Evolutionary conservation across 2,888 invertebrate species (phyloP).

Genomic region (Lithophane leautieri): DNA sequence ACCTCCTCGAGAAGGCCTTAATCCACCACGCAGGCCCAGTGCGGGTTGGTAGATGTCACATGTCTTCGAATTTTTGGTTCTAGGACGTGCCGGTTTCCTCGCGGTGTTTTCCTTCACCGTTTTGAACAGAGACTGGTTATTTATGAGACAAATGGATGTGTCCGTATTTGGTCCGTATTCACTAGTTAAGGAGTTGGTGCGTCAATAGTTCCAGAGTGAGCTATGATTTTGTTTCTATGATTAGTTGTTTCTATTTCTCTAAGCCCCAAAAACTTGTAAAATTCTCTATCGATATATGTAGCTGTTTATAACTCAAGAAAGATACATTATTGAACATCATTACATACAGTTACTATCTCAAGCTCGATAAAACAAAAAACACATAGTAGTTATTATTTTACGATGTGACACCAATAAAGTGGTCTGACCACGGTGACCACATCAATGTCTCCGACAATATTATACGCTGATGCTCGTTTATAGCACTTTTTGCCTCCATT

Average conservation of each 20-base stretch:
- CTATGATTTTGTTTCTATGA: not conserved
- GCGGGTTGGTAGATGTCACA: too few relatives aligned
- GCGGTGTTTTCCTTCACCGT: too few relatives aligned
- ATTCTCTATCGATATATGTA: not conserved
- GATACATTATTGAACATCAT: conserved; percentile 6
- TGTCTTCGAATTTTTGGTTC: too few relatives aligned
- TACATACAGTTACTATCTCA: not conserved
- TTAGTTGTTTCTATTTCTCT: not conserved
- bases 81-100: too few relatives aligned
- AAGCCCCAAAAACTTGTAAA: not conserved
- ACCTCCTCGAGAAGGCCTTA: too few relatives aligned
- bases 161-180: too few relatives aligned
- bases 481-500: conserved; percentile 61
- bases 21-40: too few relatives aligned
- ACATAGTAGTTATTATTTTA: conserved; percentile 54
- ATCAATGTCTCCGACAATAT: conserved; percentile 59
- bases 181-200: too few relatives aligned
- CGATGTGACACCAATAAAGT: conserved; percentile 55
- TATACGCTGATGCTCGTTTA: conserved; percentile 60
- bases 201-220: not conserved
- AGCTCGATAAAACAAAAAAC: conserved; percentile 42
- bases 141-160: too few relatives aligned
- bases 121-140: too few relatives aligned
- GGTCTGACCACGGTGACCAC: conserved; percentile 47
- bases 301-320: not conserved